A percentile compares a stretch with the other conserved stretches of the same genome.
Conservation (phyloP, 2,888 invertebrate genomes). For the Eilema griseolum region DNA sequence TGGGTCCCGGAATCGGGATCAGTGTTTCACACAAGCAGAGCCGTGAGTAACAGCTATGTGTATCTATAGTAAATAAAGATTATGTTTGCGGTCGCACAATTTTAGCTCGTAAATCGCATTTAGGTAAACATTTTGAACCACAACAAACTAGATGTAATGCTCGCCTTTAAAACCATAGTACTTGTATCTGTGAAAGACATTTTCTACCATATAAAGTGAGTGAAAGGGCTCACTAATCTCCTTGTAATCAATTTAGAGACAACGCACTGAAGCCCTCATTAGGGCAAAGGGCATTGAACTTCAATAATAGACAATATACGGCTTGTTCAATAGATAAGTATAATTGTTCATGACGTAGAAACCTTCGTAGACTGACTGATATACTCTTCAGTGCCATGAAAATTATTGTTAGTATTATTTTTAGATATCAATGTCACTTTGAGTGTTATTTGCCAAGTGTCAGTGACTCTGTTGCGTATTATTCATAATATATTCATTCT, state of each 20-base stretch:
- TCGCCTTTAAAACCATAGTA: neutral
- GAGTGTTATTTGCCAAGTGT: slow-evolving; percentile 69
- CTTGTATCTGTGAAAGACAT: neutral
- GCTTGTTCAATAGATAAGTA: slow-evolving; percentile 28
- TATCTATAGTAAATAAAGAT: neutral
- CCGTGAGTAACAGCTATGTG: neutral
- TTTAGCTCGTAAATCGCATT: slow-evolving; percentile 11
- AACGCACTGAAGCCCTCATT: slow-evolving; percentile 13
- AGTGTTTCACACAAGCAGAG: neutral
- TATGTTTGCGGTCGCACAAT: neutral
- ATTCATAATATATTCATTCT: slow-evolving; percentile 33
- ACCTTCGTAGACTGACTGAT: slow-evolving; percentile 33
- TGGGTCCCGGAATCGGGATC: neutral
- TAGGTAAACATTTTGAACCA: slow-evolving; percentile 10
- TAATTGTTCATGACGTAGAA: slow-evolving; percentile 41
- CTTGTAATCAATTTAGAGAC: slow-evolving; percentile 14
- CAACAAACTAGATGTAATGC: neutral
- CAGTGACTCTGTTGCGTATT: slow-evolving; percentile 64
- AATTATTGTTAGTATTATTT: slow-evolving; percentile 60
- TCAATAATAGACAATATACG: neutral
- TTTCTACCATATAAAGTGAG: neutral
- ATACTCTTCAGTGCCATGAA: slow-evolving; percentile 43
- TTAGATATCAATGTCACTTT: slow-evolving; percentile 74
- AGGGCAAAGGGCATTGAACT: slow-evolving; percentile 43
- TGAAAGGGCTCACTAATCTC: neutral